Evolutionary conservation across 2,888 invertebrate species (phyloP).

Genomic region (Ichneumoninae sp.): DNA sequence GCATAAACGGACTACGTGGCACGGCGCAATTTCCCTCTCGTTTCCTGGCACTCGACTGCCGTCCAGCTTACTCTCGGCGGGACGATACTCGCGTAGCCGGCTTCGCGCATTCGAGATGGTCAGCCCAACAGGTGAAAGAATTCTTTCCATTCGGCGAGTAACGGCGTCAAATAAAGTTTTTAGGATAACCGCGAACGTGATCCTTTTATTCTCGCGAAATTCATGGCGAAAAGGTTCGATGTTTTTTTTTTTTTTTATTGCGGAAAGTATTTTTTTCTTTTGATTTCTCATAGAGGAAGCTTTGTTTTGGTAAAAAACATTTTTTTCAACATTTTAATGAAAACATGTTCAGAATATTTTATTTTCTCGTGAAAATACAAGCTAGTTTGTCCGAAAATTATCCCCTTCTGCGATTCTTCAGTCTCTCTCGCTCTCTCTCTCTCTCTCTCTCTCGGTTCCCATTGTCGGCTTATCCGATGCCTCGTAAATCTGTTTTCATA

Average conservation of each 20-base stretch:
- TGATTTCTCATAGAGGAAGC: background rate
- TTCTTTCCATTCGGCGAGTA: constrained; percentile 21
- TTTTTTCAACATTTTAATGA: background rate
- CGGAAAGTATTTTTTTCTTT: background rate
- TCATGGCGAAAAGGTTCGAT: constrained; percentile 25
- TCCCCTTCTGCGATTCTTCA: constrained; percentile 49
- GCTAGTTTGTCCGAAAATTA: constrained; percentile 46
- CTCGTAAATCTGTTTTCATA: constrained; percentile 76
- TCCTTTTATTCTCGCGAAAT: constrained; percentile 14
- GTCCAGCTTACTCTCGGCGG: constrained; percentile 47
- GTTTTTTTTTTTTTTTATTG: constrained; percentile 16
- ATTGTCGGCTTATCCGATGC: constrained; percentile 70
- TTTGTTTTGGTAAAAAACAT: background rate
- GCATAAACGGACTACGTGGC: constrained; percentile 78
- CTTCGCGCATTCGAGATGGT: constrained; percentile 27
- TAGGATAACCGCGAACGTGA: constrained; percentile 3
- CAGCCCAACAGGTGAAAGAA: constrained; percentile 60
- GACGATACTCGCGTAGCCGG: constrained; percentile 9
- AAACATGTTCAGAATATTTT: background rate
- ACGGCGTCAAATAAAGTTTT: constrained; percentile 42
- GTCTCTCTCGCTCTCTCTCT: constrained; percentile 28
- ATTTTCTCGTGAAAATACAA: constrained; percentile 7
- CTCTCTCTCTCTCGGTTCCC: constrained; percentile 41
- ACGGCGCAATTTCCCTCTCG: constrained; percentile 74
- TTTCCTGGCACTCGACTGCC: constrained; percentile 48